Percentiles rank a stretch among this genome's conserved stretches.
These are phyloP conservation scores for Gadus macrocephalus DNA, from an alignment of 2,113 vertebrate species.

Conservation along the genomic window DNA sequence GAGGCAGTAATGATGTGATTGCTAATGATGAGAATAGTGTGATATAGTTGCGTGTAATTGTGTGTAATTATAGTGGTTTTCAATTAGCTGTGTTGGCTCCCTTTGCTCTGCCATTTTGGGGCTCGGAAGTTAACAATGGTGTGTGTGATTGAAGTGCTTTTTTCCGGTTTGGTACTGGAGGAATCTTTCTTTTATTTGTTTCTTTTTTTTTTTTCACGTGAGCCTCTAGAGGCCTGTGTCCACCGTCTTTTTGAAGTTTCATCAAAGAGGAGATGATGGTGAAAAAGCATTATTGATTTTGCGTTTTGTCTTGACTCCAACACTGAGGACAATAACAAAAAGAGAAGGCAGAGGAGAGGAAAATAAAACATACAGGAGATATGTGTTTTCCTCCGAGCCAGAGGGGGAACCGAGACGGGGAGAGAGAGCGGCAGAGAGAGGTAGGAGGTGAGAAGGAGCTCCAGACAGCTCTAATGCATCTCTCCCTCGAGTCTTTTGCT, in stretches of 20 bases:
- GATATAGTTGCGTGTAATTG: no score
- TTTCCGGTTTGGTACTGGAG: no score
- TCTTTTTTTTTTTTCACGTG: conserved; percentile 26
- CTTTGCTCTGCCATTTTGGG: conserved; percentile 34
- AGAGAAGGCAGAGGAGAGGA: background rate
- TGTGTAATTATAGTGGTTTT: no score
- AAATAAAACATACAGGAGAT: conserved; percentile 63
- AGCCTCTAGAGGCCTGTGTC: conserved; percentile 71
- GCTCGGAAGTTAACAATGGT: conserved; percentile 51
- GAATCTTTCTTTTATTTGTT: no score
- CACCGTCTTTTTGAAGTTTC: conserved; percentile 78
- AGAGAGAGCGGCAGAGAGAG: conserved; percentile 32
- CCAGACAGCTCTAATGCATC: conserved; percentile 47
- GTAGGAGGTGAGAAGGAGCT: conserved; percentile 44
- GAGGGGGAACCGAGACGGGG: conserved; percentile 9
- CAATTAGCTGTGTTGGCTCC: conserved; percentile 17
- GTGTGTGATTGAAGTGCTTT: background rate
- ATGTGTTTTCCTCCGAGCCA: conserved; percentile 53
- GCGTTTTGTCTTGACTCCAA: conserved; percentile 79
- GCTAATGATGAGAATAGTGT: no score
- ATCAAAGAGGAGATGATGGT: conserved; percentile 77
- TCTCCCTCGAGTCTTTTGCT: conserved; percentile 37
- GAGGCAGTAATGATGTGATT: no score
- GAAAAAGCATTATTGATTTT: conserved; percentile 79
- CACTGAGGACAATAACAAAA: conserved; percentile 57